These are phyloP conservation scores for Cephus nigrinus DNA, from an alignment of 2,888 invertebrate species.

Conservation along the genomic window DNA sequence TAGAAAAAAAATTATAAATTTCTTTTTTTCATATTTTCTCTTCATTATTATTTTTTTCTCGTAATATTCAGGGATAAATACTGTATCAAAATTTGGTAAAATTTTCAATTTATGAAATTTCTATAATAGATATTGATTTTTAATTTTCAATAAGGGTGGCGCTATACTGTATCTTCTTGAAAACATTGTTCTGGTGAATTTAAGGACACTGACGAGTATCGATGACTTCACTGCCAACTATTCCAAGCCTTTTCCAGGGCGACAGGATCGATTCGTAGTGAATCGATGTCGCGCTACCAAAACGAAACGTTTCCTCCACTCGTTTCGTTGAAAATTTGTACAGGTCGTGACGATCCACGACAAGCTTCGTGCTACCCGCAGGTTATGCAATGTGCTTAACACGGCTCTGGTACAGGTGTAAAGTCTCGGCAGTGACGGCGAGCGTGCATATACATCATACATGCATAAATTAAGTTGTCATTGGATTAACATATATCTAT, in stretches of 20 bases:
- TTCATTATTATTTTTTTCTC: neutral
- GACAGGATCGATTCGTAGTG: neutral
- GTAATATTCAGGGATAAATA: neutral
- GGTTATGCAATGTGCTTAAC: neutral
- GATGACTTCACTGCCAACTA: neutral
- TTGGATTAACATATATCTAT: neutral
- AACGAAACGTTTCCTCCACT: neutral
- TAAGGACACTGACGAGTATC: neutral
- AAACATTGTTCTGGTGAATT: neutral
- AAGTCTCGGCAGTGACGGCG: neutral
- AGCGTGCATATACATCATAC: neutral
- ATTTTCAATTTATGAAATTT: neutral
- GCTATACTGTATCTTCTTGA: neutral
- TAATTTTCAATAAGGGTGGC: neutral
- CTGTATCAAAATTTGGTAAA: neutral
- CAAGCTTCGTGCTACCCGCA: neutral
- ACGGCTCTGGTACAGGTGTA: neutral
- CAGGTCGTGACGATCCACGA: neutral
- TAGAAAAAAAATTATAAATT: neutral
- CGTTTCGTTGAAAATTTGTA: neutral
- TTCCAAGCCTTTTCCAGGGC: neutral
- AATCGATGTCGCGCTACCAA: conserved; percentile 5
- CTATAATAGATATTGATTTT: neutral
- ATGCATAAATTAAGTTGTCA: neutral
- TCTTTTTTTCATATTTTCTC: neutral